Evolutionary conservation across 2,888 invertebrate species (phyloP).

Genomic region (Exocentrus adspersus): DNA sequence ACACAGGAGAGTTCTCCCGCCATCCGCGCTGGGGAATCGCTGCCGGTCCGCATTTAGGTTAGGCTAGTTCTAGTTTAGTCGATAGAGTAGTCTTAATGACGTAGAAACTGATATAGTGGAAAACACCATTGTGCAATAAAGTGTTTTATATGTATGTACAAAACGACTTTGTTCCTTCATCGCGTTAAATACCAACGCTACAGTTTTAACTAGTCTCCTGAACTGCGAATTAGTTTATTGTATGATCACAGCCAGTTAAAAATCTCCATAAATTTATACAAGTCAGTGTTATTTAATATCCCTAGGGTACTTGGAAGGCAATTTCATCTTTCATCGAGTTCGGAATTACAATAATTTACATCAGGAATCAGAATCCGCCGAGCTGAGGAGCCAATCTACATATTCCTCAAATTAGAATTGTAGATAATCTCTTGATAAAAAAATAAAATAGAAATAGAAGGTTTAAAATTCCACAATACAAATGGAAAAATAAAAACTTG

Average conservation of each 20-base stretch:
- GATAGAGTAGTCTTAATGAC: no score
- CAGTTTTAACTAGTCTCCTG: no score
- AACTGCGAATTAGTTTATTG: neutral
- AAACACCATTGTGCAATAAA: no score
- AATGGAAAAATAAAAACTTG: neutral
- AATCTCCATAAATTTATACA: conserved; percentile 21
- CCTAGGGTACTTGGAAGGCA: conserved; percentile 38
- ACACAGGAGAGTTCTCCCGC: no score
- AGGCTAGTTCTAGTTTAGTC: no score
- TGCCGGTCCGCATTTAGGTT: no score
- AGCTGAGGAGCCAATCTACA: conserved; percentile 40
- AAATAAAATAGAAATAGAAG: conserved; percentile 35
- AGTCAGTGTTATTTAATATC: conserved; percentile 37
- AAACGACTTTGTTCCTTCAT: no score
- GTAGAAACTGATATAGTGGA: no score
- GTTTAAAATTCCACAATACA: conserved; percentile 1
- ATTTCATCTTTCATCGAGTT: conserved; percentile 43
- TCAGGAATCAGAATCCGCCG: conserved; percentile 37
- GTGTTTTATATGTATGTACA: no score
- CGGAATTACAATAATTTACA: conserved; percentile 41
- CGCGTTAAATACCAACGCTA: no score
- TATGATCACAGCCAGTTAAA: neutral
- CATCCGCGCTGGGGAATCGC: no score
- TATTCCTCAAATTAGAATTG: conserved; percentile 39
- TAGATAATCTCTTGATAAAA: conserved; percentile 19